Percentiles rank a stretch among this genome's conserved stretches.
Evolutionary conservation across 2,113 vertebrate genomes (phyloP).

Genomic region (Lasiurus cinereus): DNA sequence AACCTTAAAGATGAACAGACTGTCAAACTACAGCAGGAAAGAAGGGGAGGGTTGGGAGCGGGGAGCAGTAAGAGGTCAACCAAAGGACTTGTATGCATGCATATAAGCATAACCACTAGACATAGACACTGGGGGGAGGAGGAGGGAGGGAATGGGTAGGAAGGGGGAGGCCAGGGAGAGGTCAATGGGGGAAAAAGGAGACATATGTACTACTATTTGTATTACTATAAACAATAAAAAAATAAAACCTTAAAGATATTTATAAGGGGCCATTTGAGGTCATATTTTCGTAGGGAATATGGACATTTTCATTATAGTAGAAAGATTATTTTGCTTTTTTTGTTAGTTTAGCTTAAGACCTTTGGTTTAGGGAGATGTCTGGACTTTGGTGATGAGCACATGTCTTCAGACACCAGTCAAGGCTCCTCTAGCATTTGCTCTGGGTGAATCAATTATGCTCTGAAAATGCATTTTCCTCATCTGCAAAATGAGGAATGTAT

Average conservation of each 20-base stretch:
- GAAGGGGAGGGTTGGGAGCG: no score
- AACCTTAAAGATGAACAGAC: no score
- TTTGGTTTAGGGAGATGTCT: not conserved
- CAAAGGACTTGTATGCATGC: no score
- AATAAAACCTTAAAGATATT: not conserved
- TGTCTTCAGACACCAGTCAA: not conserved
- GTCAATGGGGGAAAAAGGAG: no score
- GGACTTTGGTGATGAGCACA: not conserved
- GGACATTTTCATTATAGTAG: not conserved
- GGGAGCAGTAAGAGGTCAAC: no score
- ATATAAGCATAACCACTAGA: no score
- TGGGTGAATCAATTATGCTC: not conserved
- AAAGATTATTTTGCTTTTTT: slow-evolving; percentile 31
- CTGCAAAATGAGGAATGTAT: not conserved
- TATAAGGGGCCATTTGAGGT: slow-evolving; percentile 17
- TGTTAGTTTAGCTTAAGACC: not conserved
- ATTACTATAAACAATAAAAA: no score
- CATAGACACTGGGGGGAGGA: no score
- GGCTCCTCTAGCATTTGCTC: not conserved
- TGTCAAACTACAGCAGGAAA: no score
- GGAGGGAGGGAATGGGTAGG: no score
- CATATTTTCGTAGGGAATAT: not conserved
- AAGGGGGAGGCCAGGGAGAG: no score
- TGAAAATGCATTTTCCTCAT: not conserved
- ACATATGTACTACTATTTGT: no score